phyloP scores from a whole-genome alignment of 2,888 invertebrate species.

The Rhyacophila evoluta region DNA sequence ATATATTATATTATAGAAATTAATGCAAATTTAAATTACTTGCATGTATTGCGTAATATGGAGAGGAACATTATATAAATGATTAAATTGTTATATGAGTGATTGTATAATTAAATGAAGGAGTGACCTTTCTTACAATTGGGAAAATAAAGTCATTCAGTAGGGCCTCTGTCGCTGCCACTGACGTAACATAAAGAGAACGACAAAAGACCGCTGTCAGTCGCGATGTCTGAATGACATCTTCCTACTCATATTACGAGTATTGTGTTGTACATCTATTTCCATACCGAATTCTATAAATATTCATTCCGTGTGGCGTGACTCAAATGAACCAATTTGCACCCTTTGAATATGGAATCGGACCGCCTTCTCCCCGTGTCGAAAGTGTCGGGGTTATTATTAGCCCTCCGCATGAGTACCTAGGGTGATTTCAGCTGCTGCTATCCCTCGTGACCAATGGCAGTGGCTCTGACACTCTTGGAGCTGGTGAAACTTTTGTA shows the following conservation, averaged over 20 bases:
- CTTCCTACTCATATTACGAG: background rate
- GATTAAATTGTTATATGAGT: no score
- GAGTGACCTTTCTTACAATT: no score
- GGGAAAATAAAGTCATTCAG: no score
- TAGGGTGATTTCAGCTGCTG: constrained; percentile 7
- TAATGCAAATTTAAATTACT: no score
- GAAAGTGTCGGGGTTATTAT: background rate
- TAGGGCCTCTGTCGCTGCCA: no score
- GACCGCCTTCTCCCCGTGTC: background rate
- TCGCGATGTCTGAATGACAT: background rate
- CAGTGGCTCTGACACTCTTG: background rate
- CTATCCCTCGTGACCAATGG: background rate
- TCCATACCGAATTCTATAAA: background rate
- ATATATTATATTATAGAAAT: no score
- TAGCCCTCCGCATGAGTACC: background rate
- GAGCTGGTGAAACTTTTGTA: background rate
- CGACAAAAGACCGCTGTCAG: no score
- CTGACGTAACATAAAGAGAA: no score
- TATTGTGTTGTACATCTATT: background rate
- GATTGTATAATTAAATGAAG: no score
- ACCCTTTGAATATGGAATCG: constrained; percentile 1
- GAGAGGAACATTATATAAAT: no score
- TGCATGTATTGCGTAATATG: no score
- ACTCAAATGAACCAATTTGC: constrained; percentile 21
- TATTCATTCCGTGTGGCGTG: background rate